Evolutionary conservation across 1,140 invertebrate genomes (phyloP).

Genomic region (Nymphalis io): DNA sequence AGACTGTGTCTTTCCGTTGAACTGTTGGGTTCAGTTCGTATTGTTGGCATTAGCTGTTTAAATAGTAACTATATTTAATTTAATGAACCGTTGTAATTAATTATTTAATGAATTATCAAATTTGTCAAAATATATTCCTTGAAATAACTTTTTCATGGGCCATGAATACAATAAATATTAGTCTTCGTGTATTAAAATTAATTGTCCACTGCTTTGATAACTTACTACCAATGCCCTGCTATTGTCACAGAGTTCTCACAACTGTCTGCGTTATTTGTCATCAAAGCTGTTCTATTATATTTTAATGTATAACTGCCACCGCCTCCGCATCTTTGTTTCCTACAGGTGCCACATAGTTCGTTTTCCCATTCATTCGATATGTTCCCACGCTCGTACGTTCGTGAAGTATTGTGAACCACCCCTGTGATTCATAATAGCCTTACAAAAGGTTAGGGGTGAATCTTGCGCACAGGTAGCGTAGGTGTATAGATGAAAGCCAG

Average conservation of each 20-base stretch:
- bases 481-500: slow-evolving; percentile 37
- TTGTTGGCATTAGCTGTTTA: too few relatives aligned
- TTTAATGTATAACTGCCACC: slow-evolving; percentile 47
- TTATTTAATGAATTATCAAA: too few relatives aligned
- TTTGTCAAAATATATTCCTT: too few relatives aligned
- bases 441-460: slow-evolving; percentile 69
- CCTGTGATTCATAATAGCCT: slow-evolving; percentile 56
- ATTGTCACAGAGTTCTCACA: slow-evolving; percentile 30
- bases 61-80: too few relatives aligned
- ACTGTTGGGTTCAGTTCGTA: too few relatives aligned
- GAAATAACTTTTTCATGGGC: too few relatives aligned
- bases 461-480: slow-evolving; percentile 61
- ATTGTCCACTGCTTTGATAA: neutral
- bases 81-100: too few relatives aligned
- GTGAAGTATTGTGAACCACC: slow-evolving; percentile 57
- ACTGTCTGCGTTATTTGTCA: slow-evolving; percentile 34
- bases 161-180: too few relatives aligned
- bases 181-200: neutral
- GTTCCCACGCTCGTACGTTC: slow-evolving; percentile 67
- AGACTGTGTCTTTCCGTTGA: too few relatives aligned
- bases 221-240: neutral
- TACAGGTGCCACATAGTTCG: slow-evolving; percentile 60
- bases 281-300: slow-evolving; percentile 26
- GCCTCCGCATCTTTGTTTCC: slow-evolving; percentile 47
- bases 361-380: slow-evolving; percentile 54